Percentiles rank a stretch among this genome's conserved stretches.
Evolutionary conservation across 1,140 invertebrate species (phyloP).

Genomic region (Heliconius congener): DNA sequence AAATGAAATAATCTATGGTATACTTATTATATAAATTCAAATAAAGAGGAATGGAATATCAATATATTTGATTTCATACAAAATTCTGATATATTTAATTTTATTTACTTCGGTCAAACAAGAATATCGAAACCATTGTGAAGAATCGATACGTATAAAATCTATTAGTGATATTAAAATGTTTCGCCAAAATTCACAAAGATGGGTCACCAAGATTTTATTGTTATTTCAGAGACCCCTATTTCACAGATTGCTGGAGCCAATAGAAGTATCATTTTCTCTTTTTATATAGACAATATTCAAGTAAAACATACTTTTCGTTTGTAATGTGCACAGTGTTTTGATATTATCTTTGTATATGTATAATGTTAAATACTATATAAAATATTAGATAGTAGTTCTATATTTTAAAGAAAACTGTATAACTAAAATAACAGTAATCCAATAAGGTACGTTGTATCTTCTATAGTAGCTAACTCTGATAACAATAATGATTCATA

Average conservation of each 20-base stretch:
- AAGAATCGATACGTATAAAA: constrained; percentile 66
- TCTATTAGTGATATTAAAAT: constrained; percentile 77
- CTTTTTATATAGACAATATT: not conserved
- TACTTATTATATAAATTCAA: not conserved
- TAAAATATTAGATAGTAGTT: no score
- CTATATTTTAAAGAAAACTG: no score
- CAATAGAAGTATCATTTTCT: constrained; percentile 59
- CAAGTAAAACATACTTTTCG: not conserved
- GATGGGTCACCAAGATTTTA: constrained; percentile 58
- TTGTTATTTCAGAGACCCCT: constrained; percentile 51
- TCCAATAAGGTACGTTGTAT: not conserved
- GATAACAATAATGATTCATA: constrained; percentile 4
- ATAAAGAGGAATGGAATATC: not conserved
- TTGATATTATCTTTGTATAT: no score
- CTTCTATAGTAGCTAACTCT: not conserved
- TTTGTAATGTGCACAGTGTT: not conserved
- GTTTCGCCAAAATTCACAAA: constrained; percentile 53
- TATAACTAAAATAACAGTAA: no score
- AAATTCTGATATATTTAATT: not conserved
- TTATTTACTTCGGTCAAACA: constrained; percentile 54
- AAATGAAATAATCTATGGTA: not conserved
- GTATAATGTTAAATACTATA: no score
- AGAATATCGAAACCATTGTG: constrained; percentile 56
- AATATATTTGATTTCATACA: constrained; percentile 12
- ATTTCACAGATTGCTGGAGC: constrained; percentile 56